Evolutionary conservation across 2,797 vertebrate species (phyloP).

Genomic region (Sebastes taczanowskii): DNA sequence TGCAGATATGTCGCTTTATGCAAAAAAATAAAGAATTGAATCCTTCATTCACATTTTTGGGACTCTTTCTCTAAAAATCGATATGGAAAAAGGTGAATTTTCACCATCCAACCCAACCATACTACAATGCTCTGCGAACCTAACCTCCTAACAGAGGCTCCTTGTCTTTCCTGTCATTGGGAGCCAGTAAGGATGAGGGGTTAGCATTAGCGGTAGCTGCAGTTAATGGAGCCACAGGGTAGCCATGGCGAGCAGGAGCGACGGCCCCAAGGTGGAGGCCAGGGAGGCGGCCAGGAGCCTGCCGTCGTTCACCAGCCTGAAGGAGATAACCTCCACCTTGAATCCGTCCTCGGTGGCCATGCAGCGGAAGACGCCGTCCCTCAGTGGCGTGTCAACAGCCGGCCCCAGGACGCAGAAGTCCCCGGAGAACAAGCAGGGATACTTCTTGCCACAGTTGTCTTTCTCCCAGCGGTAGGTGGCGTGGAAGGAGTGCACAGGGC

Average conservation of each 20-base stretch:
- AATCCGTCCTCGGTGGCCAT: constrained; percentile 84
- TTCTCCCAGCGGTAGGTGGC: constrained; percentile 87
- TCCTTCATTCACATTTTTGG: constrained; percentile 32
- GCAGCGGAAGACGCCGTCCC: constrained; percentile 86
- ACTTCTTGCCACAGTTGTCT: constrained; percentile 81
- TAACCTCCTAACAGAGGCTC: constrained; percentile 66
- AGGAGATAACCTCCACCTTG: constrained; percentile 85
- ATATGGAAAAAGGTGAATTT: constrained; percentile 32
- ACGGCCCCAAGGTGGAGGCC: constrained; percentile 73
- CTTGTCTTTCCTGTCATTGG: constrained; percentile 49
- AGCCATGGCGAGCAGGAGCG: constrained; percentile 74
- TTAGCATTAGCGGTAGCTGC: constrained; percentile 71
- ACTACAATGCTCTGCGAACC: constrained; percentile 78
- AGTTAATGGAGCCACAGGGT: constrained; percentile 83
- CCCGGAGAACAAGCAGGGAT: constrained; percentile 84
- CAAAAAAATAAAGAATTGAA: constrained; percentile 32
- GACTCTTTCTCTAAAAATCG: constrained; percentile 44
- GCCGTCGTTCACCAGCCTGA: constrained; percentile 80
- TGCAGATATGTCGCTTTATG: constrained; percentile 25
- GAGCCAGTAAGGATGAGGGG: constrained; percentile 67
- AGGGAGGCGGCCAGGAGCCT: constrained; percentile 70
- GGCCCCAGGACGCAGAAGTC: constrained; percentile 85
- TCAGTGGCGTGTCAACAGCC: constrained; percentile 75
- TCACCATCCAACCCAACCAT: constrained; percentile 50
- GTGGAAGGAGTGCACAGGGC: constrained; percentile 85